Percentiles rank a stretch among this genome's conserved stretches.
These are phyloP conservation scores for Thera britannica DNA, from an alignment of 2,888 invertebrate species.

Conservation along the genomic window DNA sequence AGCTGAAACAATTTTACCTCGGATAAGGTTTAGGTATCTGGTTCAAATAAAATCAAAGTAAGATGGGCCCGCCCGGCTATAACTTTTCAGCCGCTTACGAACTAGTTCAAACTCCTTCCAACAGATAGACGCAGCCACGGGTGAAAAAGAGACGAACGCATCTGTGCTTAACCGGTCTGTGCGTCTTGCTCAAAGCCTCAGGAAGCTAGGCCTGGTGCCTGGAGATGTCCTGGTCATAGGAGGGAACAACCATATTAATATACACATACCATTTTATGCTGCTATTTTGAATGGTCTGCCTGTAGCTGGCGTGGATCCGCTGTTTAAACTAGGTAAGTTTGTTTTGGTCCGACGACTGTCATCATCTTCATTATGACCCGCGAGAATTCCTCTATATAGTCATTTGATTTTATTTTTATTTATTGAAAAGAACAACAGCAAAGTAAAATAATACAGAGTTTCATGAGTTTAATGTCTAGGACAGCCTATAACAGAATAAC, in stretches of 20 bases:
- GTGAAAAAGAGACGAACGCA: conserved; percentile 59
- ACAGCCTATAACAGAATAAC: too few species aligned
- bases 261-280: conserved; percentile 68
- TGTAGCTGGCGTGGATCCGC: conserved; percentile 67
- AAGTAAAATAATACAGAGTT: too few species aligned
- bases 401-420: too few species aligned
- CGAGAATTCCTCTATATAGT: too few species aligned
- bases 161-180: conserved; percentile 62
- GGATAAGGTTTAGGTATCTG: too few species aligned
- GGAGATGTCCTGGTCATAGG: conserved; percentile 67
- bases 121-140: conserved; percentile 73
- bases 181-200: conserved; percentile 58
- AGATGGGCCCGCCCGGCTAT: too few species aligned
- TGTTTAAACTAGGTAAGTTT: conserved; percentile 62
- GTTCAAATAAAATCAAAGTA: too few species aligned
- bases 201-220: conserved; percentile 55
- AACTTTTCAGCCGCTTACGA: background rate
- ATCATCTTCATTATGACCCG: too few species aligned
- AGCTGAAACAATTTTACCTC: too few species aligned
- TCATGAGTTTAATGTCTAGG: too few species aligned
- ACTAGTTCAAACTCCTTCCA: conserved; percentile 10
- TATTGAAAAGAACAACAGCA: too few species aligned
- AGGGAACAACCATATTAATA: conserved; percentile 67
- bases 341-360: background rate
- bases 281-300: conserved; percentile 66